phyloP scores from a whole-genome alignment of 2,797 vertebrate species.

The Hydrophis major region DNA sequence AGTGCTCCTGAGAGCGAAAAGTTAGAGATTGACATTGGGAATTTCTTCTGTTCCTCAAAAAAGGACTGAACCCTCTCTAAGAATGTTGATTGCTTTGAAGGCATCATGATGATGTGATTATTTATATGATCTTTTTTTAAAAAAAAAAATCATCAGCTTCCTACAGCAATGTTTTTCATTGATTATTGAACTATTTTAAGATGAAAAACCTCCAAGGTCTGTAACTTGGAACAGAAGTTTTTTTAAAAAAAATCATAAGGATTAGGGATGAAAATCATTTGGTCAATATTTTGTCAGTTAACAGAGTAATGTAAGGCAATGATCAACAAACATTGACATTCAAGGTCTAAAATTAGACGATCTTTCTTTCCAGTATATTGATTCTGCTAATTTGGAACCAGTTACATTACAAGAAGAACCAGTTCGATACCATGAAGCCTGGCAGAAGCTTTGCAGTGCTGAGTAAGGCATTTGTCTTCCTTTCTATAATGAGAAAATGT shows the following conservation, averaged over 20 bases:
- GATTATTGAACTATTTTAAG: not conserved
- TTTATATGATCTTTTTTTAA: not conserved
- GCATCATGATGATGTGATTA: not conserved
- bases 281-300: not conserved
- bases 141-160: not conserved
- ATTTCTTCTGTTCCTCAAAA: not conserved
- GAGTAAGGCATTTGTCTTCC: constrained; percentile 74
- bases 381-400: constrained; percentile 88
- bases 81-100: not conserved
- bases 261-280: not conserved
- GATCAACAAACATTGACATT: not conserved
- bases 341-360: not conserved
- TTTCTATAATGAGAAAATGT: not conserved
- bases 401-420: constrained; percentile 84
- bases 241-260: too few relatives aligned
- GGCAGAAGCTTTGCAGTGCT: constrained; percentile 93
- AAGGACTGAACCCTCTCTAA: not conserved
- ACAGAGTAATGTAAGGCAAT: not conserved
- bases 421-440: constrained; percentile 91
- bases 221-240: not conserved
- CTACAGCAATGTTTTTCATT: not conserved
- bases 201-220: not conserved
- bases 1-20: not conserved
- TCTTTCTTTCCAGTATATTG: constrained; percentile 80
- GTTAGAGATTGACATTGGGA: not conserved